These are phyloP conservation scores for Norana najaformis DNA, from an alignment of 2,888 invertebrate genomes.

Conservation along the genomic window DNA sequence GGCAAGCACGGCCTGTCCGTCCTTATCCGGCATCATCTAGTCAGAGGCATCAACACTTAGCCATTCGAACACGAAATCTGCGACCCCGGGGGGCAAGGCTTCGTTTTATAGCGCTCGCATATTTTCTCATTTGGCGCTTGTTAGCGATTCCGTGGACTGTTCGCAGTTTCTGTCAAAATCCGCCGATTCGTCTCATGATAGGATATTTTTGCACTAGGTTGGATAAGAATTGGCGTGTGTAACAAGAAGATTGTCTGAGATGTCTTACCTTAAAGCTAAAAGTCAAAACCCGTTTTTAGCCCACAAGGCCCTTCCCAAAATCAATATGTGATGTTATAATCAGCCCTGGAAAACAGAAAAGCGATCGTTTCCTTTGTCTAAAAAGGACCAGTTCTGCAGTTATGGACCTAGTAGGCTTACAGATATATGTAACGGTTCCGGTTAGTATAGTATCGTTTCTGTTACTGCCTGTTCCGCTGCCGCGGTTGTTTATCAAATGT, in stretches of 20 bases:
- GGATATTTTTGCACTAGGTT: background rate
- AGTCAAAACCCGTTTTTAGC: too few relatives aligned
- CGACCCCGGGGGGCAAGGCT: background rate
- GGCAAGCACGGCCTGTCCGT: background rate
- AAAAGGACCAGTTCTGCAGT: too few relatives aligned
- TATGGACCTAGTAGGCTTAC: too few relatives aligned
- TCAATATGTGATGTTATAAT: too few relatives aligned
- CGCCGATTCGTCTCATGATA: background rate
- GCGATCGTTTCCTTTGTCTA: too few relatives aligned
- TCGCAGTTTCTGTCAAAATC: background rate
- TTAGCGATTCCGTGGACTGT: background rate
- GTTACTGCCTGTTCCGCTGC: too few relatives aligned
- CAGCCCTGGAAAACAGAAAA: too few relatives aligned
- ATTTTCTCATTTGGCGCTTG: conserved; percentile 3
- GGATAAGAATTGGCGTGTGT: background rate
- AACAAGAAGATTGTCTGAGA: background rate
- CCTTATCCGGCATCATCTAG: background rate
- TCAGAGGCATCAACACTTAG: background rate
- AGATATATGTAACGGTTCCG: too few relatives aligned
- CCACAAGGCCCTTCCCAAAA: too few relatives aligned
- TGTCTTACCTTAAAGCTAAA: too few relatives aligned
- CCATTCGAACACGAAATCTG: background rate
- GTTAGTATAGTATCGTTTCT: too few relatives aligned
- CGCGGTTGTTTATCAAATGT: too few relatives aligned
- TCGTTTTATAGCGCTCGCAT: conserved; percentile 6